Evolutionary conservation across 2,888 invertebrate species (phyloP).

Genomic region (Plusia festucae): DNA sequence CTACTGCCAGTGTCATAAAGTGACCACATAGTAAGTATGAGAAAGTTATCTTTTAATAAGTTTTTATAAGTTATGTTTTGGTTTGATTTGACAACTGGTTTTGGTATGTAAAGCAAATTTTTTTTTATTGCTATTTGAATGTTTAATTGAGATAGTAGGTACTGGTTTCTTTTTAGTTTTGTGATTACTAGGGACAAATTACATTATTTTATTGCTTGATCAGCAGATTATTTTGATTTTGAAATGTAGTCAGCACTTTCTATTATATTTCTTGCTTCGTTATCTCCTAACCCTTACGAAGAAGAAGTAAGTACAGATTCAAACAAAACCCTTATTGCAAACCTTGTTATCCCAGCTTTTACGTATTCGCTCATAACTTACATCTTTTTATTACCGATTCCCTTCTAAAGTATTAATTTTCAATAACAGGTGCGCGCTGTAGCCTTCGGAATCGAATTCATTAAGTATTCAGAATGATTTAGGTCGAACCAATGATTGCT

Average conservation of each 20-base stretch:
- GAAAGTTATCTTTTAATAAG: too few relatives aligned
- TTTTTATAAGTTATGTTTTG: too few relatives aligned
- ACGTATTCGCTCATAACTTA: conserved; percentile 10
- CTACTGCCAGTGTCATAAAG: too few relatives aligned
- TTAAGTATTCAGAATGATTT: conserved; percentile 62
- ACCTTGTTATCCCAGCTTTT: neutral
- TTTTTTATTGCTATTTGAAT: too few relatives aligned
- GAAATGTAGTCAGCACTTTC: neutral
- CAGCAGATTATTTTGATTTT: too few relatives aligned
- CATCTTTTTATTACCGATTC: conserved; percentile 59
- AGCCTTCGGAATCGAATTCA: conserved; percentile 63
- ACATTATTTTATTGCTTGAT: too few relatives aligned
- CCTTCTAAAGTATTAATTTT: conserved; percentile 71
- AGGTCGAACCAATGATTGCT: conserved; percentile 39
- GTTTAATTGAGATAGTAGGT: too few relatives aligned
- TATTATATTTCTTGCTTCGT: neutral
- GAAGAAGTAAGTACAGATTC: neutral
- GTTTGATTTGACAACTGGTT: too few relatives aligned
- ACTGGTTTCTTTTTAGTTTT: too few relatives aligned
- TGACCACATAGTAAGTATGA: too few relatives aligned
- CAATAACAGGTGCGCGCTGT: conserved; percentile 69
- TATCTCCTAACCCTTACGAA: neutral
- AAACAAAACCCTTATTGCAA: neutral
- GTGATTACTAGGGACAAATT: too few relatives aligned
- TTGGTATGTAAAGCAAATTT: too few relatives aligned